These are phyloP conservation scores for Dendrolimus houi DNA, from an alignment of 2,888 invertebrate species.

Conservation along the genomic window DNA sequence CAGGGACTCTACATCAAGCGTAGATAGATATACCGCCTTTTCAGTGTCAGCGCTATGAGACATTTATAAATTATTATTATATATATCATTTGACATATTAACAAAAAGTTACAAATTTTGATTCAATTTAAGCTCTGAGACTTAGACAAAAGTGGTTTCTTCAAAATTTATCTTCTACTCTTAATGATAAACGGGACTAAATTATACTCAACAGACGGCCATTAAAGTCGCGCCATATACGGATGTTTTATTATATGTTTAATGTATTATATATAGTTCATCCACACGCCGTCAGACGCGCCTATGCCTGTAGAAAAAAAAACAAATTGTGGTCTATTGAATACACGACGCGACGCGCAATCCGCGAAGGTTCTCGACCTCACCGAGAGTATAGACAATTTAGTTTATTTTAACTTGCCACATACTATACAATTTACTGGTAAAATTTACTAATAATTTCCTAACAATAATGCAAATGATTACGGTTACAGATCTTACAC, in stretches of 20 bases:
- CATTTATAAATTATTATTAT: no score
- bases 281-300: slow-evolving; percentile 8
- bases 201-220: neutral
- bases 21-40: no score
- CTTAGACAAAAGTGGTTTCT: neutral
- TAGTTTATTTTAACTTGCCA: neutral
- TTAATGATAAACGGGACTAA: slow-evolving; percentile 13
- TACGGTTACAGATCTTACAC: no score
- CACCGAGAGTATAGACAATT: slow-evolving; percentile 35
- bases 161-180: neutral
- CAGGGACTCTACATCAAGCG: no score
- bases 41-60: no score
- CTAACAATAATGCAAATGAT: slow-evolving; percentile 8
- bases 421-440: no score
- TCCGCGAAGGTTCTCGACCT: slow-evolving; percentile 53
- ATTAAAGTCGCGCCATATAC: neutral
- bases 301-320: slow-evolving; percentile 7
- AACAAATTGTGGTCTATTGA: slow-evolving; percentile 43
- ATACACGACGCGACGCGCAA: slow-evolving; percentile 36
- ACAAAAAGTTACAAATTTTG: no score
- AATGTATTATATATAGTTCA: slow-evolving; percentile 10
- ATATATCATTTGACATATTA: no score
- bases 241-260: slow-evolving; percentile 16
- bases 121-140: no score
- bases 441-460: no score